Percentiles rank a stretch among this genome's conserved stretches.
Evolutionary conservation across 2,113 vertebrate genomes (phyloP).

Genomic region (Cepphus grylle): DNA sequence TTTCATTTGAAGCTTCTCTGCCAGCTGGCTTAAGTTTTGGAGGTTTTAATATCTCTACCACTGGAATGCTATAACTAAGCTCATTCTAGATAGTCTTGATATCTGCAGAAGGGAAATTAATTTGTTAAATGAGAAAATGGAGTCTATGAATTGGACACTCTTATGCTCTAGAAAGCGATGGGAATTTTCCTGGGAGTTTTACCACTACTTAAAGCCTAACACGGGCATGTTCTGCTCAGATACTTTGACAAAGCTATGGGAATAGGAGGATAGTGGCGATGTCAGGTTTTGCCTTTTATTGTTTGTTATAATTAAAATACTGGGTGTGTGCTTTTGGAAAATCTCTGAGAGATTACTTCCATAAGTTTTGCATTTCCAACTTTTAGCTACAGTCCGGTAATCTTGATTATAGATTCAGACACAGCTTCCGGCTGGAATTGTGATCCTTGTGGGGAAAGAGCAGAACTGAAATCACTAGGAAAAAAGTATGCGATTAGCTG

Average conservation of each 20-base stretch:
- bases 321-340: background rate
- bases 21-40: background rate
- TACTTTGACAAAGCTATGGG: background rate
- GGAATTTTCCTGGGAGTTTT: background rate
- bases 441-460: background rate
- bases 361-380: background rate
- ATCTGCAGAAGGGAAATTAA: background rate
- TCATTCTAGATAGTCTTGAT: background rate
- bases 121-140: background rate
- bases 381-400: background rate
- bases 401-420: background rate
- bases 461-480: background rate
- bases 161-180: background rate
- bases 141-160: background rate
- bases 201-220: background rate
- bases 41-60: background rate
- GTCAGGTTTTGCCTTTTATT: background rate
- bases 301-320: background rate
- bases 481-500: background rate
- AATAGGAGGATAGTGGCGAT: background rate
- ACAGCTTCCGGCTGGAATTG: background rate
- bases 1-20: background rate
- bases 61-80: background rate
- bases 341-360: background rate
- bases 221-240: background rate